Conservation (phyloP, 2,797 vertebrate genomes). For the Octomys mimax region DNA sequence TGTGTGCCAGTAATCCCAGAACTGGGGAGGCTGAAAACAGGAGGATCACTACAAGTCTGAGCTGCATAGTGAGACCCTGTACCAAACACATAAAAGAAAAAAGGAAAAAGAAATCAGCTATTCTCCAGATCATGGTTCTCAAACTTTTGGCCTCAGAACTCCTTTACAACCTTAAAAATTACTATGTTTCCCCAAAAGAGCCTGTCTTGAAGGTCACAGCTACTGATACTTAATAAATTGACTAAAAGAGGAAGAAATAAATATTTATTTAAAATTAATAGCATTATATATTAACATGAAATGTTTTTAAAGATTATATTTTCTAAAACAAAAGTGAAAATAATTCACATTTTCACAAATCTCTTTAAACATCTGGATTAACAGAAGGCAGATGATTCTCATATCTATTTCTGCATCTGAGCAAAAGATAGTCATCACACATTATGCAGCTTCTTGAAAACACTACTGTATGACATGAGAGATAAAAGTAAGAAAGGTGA, state of each 20-base stretch:
- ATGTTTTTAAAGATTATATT: constrained; percentile 45
- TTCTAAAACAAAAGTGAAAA: constrained; percentile 36
- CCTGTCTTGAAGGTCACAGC: not conserved
- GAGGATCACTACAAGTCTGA: too few relatives aligned
- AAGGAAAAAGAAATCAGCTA: constrained; percentile 4
- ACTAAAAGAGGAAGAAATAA: constrained; percentile 53
- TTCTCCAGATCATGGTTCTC: constrained; percentile 36
- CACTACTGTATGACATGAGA: not conserved
- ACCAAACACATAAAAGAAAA: too few relatives aligned
- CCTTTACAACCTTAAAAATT: constrained; percentile 47
- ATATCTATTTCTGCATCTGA: constrained; percentile 5
- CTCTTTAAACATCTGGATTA: constrained; percentile 22
- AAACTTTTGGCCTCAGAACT: constrained; percentile 27
- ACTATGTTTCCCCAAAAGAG: not conserved
- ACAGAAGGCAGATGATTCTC: constrained; percentile 22
- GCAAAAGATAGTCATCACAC: constrained; percentile 2
- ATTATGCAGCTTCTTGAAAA: constrained; percentile 15
- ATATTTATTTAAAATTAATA: constrained; percentile 54
- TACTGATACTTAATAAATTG: constrained; percentile 45
- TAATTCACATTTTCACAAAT: constrained; percentile 45
- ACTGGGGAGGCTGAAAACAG: too few relatives aligned
- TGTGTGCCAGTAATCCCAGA: too few relatives aligned
- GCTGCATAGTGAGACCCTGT: too few relatives aligned
- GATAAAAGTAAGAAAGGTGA: not conserved
- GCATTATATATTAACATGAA: not conserved